Evolutionary conservation across 2,888 invertebrate genomes (phyloP), one percentile per base, ranked within the genome.

Genomic region (Zele albiditarsus): DNA sequence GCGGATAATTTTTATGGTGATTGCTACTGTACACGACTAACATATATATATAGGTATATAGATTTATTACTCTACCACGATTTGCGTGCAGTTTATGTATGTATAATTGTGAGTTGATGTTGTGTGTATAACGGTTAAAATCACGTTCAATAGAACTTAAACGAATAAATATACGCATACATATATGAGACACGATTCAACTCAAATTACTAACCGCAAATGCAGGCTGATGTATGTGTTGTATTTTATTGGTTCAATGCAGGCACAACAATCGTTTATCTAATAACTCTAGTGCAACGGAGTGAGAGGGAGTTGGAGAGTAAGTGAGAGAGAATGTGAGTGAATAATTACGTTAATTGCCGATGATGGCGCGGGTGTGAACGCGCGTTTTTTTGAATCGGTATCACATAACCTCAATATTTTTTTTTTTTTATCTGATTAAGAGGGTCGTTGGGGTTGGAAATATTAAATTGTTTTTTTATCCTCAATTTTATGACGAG

Each of bases 71-170:
- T 53, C 20, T n/a, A 20, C 53, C 8, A 53, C 20, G 20, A 53
- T 20, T 53, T 20, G 8, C n/a, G 20, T 20, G 8, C 53, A 20
- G 20, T 53, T 53, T 23, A 4, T 49, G n/a, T 49, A 20, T 53
- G 20, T 53, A 53, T 20, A 53, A 20, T 53, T 53, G 53, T 46
- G 4, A n/a, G 46, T 46, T 46, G n/a, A 53, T 53, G 53, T 49
- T 16, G 49, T 53, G 53, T 23, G 53, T 53, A 20, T 53, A 53
- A 53, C 53, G 53, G 53, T 53, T 53, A 53, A 53, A 53, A 53
- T 53, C 20, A 20, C 53, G 53, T 20, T 53, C n/a, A 53, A 53
- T 53, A 10, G 20, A 20, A 53, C 53, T n/a, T 53, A 20, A 10
- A 38, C 38, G 20, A 53, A 20, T 2, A 53, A 20, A 8, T n/a